These are phyloP conservation scores for Epizoanthus fatuus DNA, from an alignment of 92 coral and sea anemone species.

Conservation along the genomic window DNA sequence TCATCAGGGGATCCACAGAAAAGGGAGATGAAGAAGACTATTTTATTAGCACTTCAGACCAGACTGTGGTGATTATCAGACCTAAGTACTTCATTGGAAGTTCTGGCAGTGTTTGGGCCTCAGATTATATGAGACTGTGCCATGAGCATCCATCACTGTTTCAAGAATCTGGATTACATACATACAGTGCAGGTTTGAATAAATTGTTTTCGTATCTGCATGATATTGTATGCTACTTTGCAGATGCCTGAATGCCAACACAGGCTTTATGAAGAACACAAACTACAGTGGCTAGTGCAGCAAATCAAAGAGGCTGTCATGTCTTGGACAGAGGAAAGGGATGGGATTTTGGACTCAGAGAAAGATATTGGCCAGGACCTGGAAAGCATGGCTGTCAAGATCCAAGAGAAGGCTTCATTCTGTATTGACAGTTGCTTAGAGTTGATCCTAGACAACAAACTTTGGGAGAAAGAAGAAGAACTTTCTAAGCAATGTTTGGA, in stretches of 20 bases:
- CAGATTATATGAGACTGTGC: conserved; percentile 38
- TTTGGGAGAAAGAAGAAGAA: conserved; percentile 30
- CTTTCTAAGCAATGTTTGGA: conserved; percentile 1
- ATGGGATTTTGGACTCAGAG: conserved; percentile 9
- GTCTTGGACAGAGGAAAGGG: conserved; percentile 54
- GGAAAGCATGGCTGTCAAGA: conserved; percentile 15
- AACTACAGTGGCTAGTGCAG: conserved; percentile 47
- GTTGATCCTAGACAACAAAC: conserved; percentile 20
- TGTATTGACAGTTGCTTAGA: conserved; percentile 18
- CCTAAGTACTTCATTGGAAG: conserved; percentile 32
- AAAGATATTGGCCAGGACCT: conserved; percentile 7
- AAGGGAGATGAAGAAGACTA: conserved; percentile 20
- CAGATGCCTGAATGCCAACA: conserved; percentile 56
- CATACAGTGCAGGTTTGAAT: conserved; percentile 20
- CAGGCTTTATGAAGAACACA: conserved; percentile 42
- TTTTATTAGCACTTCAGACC: conserved; percentile 23
- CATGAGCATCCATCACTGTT: conserved; percentile 36
- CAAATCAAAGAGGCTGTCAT: conserved; percentile 39
- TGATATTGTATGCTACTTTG: conserved; percentile 48
- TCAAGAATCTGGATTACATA: conserved; percentile 27
- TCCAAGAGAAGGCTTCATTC: conserved; percentile 27
- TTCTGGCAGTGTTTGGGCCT: conserved; percentile 40
- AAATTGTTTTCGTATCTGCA: conserved; percentile 39
- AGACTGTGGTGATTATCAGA: conserved; percentile 23
- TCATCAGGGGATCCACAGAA: background rate